Base-by-base conservation (phyloP, 2,797 vertebrate species). In the Melanotaenia trifasciata region DNA sequence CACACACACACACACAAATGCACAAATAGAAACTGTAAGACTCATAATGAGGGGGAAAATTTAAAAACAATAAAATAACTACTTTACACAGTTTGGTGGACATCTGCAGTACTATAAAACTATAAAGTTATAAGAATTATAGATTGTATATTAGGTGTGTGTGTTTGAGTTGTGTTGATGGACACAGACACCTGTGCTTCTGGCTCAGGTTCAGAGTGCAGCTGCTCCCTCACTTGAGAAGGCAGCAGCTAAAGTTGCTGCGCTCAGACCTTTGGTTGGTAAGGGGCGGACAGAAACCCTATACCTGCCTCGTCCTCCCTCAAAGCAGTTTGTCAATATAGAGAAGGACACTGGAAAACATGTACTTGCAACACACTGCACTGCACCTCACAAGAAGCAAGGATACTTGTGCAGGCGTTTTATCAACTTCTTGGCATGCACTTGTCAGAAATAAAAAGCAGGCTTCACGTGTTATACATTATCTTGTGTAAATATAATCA, bases 201-300 rank as follows among this genome's bases (percentile, higher is more conserved):
- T 90, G 93, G 92, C 91, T 95, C 94, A 85, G 91, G 86, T 94
- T 94, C 90, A 93, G 86, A 81, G 83, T 84, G 90, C 95, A 95
- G 94, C 95, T 95, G 94, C 88, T 93, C 67, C 83, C 88, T 89
- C 88, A 84, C 90, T 93, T 90, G 84, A 93, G 90, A 90, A 84
- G 87, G 79, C 81, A 78, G 89, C 86, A 89, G 84, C 83, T 84
- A 85, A 93, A 94, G 88, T 93, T 93, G 94, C 94, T 95, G 92
- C 32, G 92, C 91, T 94, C 93, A 94, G 94, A 90, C 78, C 87
- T 94, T 94, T 84, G 76, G 77, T 66, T 65, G 67, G 85, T 79
- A 63, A 84, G 77, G 76, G 84, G 77, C 47, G 53, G 76, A 74
- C 50, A 30, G 92, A 94, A 93, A 94, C 91, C 80, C 79, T 88